Evolutionary conservation across 2,797 vertebrate species (phyloP), one percentile per base, ranked within the genome.

Genomic region (Pseudochirops cupreus): DNA sequence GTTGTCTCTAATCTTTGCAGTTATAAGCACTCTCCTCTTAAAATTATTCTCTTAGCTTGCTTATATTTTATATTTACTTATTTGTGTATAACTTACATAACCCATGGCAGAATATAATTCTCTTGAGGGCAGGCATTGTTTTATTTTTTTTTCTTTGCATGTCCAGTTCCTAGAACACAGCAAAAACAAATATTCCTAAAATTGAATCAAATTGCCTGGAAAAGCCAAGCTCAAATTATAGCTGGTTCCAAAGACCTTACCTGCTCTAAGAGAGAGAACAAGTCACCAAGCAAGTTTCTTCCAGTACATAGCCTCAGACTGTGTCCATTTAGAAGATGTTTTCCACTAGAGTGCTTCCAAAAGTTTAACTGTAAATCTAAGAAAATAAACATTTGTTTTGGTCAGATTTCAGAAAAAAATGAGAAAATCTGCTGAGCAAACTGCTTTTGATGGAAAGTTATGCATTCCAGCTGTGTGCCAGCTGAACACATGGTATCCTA

Each of bases 121-220:
- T 18, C 39, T 87, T 46, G 39, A 11, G 39, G 74, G 39, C 9
- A 87, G 24, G 21, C 0, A 46, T 2, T 50, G 3, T 50, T 87
- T 50, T 18, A n/a, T 74, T 1, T 39, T 39, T 39, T 39, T 74
- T 46, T 26, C 21, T 50, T 87, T 50, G 39, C 3, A 50, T 26
- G 1, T 24, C 21, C 21, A 12, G n/a, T 46, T 46, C 31, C 62
- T 87, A 87, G 74, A 87, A 87, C 24, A 46, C 21, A 87, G 24
- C 26, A 26, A 87, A 26, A 87, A 87, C 52, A 94, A 56, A 92
- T 56, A 90, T 93, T 95, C 26, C 13, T 58, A 39, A 62, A 74
- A 67, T 56, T 57, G 58, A 96, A 59, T 59, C 91, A 87, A 56
- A n/a, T 93, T 92, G 24, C 90, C 7, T 96, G 6, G 82, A 92